Base-by-base conservation (phyloP, 2,113 vertebrate genomes). In the Tetrao urogallus region DNA sequence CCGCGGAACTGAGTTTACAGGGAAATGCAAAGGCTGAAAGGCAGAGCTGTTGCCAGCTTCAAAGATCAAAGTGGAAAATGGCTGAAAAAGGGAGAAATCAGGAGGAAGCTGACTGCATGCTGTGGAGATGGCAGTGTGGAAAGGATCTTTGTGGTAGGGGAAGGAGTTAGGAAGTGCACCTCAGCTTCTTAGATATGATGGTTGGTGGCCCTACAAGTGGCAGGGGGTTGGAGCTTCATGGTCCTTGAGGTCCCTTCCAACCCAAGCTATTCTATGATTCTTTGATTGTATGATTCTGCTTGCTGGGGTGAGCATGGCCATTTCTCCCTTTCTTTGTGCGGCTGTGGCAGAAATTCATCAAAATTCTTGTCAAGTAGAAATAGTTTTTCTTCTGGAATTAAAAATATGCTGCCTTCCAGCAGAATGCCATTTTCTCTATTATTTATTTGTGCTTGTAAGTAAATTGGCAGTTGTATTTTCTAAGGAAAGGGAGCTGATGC, bases 401-500 rank as follows among this genome's bases (percentile, higher is more conserved):
- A 90, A 89, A 83, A 72, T 48, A 32, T 1, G 2, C 70, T 86
- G 66, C 73, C 70, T 90, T 85, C 58, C 73, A 88, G 80, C 34
- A 86, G 88, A 73, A 73, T 90, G 65, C 70, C 36, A n/a, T 81
- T 93, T 91, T 69, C 71, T 76, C 36, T 65, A 20, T 81, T 90
- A 80, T 84, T 93, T 92, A 89, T 95, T 88, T 82, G 83, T 84
- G 48, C 82, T 77, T 32, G 85, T 81, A 70, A 95, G 65, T 76
- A 92, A 85, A 94, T 86, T 73, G 86, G 82, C 64, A 64, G 43
- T 79, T 63, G 80, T 81, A 54, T 42, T 75, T 92, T 88, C 92
- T 67, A 90, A 82, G 92, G 83, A 69, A 73, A 73, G 88, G 89
- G 52, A 93, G 92, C 56, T 7, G 14, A 65, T 82, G 54, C 45